Percentiles rank a stretch among this genome's conserved stretches.
Evolutionary conservation across 2,113 vertebrate genomes (phyloP).

Genomic region (Nansenia antarctica): DNA sequence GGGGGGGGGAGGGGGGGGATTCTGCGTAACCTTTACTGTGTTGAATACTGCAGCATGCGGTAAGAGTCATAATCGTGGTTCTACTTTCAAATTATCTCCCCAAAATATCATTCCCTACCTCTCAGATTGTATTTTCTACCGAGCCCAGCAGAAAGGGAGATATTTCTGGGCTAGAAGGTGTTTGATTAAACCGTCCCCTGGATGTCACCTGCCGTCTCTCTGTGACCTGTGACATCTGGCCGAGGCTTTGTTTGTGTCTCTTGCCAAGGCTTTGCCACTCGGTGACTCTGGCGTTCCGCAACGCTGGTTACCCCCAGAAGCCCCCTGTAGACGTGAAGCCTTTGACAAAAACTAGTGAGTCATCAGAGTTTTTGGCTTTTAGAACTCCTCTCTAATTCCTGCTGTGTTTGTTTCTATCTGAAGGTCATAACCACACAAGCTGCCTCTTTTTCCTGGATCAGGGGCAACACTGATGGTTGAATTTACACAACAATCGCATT

Average conservation of each 20-base stretch:
- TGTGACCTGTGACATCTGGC: slow-evolving; percentile 14
- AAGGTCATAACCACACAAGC: slow-evolving; percentile 49
- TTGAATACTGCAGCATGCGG: neutral
- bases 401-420: slow-evolving; percentile 46
- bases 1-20: too few relatives aligned
- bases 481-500: slow-evolving; percentile 8
- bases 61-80: neutral
- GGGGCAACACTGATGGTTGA: neutral
- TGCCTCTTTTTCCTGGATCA: neutral
- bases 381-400: slow-evolving; percentile 35
- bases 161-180: slow-evolving; percentile 29
- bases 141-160: slow-evolving; percentile 8
- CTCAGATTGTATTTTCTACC: slow-evolving; percentile 20
- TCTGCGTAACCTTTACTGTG: neutral
- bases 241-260: slow-evolving; percentile 14
- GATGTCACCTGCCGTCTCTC: slow-evolving; percentile 22
- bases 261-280: slow-evolving; percentile 11
- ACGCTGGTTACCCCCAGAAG: slow-evolving; percentile 6
- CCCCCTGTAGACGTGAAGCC: slow-evolving; percentile 27
- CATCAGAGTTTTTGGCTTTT: slow-evolving; percentile 51
- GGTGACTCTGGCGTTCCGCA: neutral
- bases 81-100: slow-evolving; percentile 18
- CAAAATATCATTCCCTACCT: slow-evolving; percentile 7
- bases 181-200: slow-evolving; percentile 44
- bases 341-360: slow-evolving; percentile 56